These are phyloP conservation scores for Tanytarsus gracilentus DNA, from an alignment of 2,888 invertebrate species.

Conservation along the genomic window DNA sequence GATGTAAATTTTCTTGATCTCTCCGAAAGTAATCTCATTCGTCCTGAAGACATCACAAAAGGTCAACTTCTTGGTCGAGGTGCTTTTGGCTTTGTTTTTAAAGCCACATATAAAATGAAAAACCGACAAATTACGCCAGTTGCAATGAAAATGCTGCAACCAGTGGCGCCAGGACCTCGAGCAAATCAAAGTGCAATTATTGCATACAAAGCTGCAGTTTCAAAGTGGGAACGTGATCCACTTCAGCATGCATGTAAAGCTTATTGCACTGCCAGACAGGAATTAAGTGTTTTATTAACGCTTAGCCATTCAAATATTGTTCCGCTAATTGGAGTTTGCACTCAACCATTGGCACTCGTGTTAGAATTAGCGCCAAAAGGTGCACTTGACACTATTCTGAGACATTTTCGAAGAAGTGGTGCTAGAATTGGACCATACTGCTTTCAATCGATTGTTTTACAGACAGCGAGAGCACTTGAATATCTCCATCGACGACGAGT, in stretches of 20 bases:
- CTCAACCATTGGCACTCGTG: constrained; percentile 79
- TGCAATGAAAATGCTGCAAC: constrained; percentile 93
- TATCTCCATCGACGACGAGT: constrained; percentile 89
- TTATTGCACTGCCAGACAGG: constrained; percentile 92
- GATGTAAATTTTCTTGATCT: constrained; percentile 88
- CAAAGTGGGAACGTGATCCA: constrained; percentile 92
- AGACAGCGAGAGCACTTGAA: constrained; percentile 88
- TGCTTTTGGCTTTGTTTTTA: constrained; percentile 95
- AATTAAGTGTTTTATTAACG: constrained; percentile 76
- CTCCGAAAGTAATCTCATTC: constrained; percentile 69
- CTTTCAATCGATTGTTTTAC: constrained; percentile 75
- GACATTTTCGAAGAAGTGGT: constrained; percentile 78
- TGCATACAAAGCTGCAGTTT: constrained; percentile 55
- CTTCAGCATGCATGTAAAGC: constrained; percentile 89
- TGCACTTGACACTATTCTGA: constrained; percentile 72
- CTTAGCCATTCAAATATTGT: constrained; percentile 88
- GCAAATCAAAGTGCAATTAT: constrained; percentile 43
- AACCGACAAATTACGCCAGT: constrained; percentile 56
- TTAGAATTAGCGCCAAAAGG: constrained; percentile 61
- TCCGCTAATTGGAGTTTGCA: constrained; percentile 81
- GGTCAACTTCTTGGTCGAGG: constrained; percentile 82
- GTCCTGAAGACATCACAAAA: constrained; percentile 69
- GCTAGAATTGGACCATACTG: constrained; percentile 70
- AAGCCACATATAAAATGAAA: constrained; percentile 59
- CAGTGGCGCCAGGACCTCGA: constrained; percentile 67